Evolutionary conservation across 2,113 vertebrate genomes (phyloP), one percentile per base, ranked within the genome.

Genomic region (Casuarius casuarius): DNA sequence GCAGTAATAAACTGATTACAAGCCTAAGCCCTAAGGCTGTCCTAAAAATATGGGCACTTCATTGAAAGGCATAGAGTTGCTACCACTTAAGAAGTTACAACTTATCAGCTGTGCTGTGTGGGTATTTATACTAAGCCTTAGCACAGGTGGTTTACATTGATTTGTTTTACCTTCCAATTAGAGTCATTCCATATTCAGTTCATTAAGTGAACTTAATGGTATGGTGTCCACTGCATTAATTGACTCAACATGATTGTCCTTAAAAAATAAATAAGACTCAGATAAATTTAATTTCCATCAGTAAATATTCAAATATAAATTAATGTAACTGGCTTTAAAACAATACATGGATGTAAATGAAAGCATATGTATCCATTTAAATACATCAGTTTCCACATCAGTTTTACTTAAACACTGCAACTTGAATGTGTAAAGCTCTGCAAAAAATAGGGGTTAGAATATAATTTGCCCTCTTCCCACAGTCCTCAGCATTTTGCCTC

Each of bases 1-100:
- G 75, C 67, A 92, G 67, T 76, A 87, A 87, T 94, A 94, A 96
- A 90, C 54, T 90, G 78, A 89, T 94, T 95, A 94, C 35, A 76
- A 90, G 84, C 51, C 84, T 87, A 75, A 92, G 81, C 62, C 5
- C 71, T 62, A 46, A 65, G 44, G 77, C 90, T 49, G 72, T 85
- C 49, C 71, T 35, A 78, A 76, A 76, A 35, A 79, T 49, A 76
- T 1, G 0, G 2, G 35, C 58, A 72, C 58, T 89, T 84, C 46
- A 75, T 26, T 3, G 18, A 68, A 52, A 92, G 33, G n/a, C 78
- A 65, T 9, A 8, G 61, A 80, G 52, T 40, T 79, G 38, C n/a
- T 68, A 65, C 31, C 42, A 61, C 77, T 89, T 51, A 54, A 92
- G 82, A 94, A 92, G 73, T 68, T 81, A 75, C 21, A 38, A 51